Conservation (phyloP, 2,797 vertebrate species). For the Peromyscus attwateri region DNA sequence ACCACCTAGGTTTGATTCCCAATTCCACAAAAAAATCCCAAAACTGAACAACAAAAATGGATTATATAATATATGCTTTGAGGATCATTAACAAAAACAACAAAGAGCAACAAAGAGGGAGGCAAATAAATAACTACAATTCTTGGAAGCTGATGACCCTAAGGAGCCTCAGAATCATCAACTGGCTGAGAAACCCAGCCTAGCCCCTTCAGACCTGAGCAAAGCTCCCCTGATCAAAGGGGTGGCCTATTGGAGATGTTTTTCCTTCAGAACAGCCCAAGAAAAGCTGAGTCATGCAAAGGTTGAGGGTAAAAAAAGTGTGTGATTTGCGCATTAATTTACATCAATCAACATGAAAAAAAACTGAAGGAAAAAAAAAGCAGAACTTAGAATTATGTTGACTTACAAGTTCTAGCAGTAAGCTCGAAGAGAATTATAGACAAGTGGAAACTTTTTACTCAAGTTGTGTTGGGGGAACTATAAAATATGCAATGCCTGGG, state of each 20-base stretch:
- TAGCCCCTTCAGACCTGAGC: background rate
- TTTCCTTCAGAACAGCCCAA: background rate
- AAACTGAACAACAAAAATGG: background rate
- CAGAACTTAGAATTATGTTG: background rate
- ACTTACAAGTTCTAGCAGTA: background rate
- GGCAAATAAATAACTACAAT: background rate
- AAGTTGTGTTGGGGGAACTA: background rate
- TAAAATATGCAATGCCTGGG: background rate
- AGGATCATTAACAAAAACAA: background rate
- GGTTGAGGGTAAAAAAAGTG: background rate
- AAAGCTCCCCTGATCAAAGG: background rate
- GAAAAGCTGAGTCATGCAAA: background rate
- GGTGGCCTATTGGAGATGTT: background rate
- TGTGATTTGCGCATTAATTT: background rate
- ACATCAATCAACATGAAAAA: background rate
- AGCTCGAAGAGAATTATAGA: background rate
- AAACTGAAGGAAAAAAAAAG: background rate
- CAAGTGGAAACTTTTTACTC: background rate
- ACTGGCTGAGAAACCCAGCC: background rate
- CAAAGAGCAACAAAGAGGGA: background rate
- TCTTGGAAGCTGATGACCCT: background rate
- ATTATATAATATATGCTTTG: background rate
- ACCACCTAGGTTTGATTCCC: background rate
- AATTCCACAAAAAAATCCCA: background rate
- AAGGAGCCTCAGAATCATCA: background rate